A percentile compares a stretch with the other conserved stretches of the same genome.
Evolutionary conservation across 2,113 vertebrate genomes (phyloP).

Genomic region (Raja brachyura): DNA sequence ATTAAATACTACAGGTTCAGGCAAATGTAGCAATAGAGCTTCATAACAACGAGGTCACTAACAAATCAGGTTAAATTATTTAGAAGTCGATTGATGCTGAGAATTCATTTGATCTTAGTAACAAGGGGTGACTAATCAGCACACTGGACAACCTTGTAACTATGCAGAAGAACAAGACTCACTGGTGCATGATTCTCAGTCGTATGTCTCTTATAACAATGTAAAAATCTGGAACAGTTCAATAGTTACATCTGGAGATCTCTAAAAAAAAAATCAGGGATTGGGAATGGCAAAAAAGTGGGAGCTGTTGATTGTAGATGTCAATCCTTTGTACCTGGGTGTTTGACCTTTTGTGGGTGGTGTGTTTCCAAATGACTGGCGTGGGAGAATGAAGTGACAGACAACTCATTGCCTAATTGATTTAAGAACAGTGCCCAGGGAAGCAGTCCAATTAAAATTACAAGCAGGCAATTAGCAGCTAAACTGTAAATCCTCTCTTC

Average conservation of each 20-base stretch:
- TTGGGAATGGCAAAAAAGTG: slow-evolving; percentile 54
- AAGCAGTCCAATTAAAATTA: slow-evolving; percentile 89
- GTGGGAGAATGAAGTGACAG: slow-evolving; percentile 68
- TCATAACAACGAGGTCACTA: slow-evolving; percentile 39
- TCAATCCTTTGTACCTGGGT: slow-evolving; percentile 66
- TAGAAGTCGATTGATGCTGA: slow-evolving; percentile 49
- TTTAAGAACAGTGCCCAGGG: slow-evolving; percentile 71
- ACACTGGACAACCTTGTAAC: slow-evolving; percentile 49
- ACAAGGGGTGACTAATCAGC: slow-evolving; percentile 46
- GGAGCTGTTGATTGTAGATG: slow-evolving; percentile 63
- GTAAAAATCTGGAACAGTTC: neutral
- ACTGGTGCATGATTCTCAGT: neutral
- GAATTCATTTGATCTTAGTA: slow-evolving; percentile 52
- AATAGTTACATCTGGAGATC: slow-evolving; percentile 42
- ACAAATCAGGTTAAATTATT: slow-evolving; percentile 42
- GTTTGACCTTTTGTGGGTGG: slow-evolving; percentile 63
- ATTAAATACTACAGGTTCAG: neutral
- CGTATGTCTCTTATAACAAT: slow-evolving; percentile 3
- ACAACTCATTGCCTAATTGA: slow-evolving; percentile 78
- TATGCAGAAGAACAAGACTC: slow-evolving; percentile 39
- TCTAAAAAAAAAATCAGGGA: slow-evolving; percentile 49
- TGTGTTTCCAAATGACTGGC: slow-evolving; percentile 61
- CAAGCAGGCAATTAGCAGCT: slow-evolving; percentile 90
- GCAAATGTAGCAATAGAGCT: slow-evolving; percentile 36
- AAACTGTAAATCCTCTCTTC: slow-evolving; percentile 77